Base-by-base conservation (phyloP, 2,797 vertebrate species). In the Lateolabrax maculatus region DNA sequence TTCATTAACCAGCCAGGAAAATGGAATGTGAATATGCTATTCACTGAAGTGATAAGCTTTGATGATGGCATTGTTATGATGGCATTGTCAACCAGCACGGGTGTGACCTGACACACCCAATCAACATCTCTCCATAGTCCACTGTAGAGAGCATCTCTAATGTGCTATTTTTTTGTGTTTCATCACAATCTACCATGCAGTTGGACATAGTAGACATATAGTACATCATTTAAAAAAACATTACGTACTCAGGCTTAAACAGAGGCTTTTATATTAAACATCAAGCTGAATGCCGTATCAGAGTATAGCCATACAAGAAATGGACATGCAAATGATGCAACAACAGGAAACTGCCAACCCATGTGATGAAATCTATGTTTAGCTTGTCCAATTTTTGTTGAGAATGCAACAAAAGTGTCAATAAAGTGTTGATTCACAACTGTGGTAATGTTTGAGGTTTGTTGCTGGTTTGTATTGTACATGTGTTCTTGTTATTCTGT, bases 401-500 rank as follows among this genome's bases (percentile, higher is more conserved):
- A 2, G 0, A 41, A 25, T 16, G 39, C 69, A 37, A 29, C 15
- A 44, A 7, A 63, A n/a, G 10, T 23, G 19, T 64, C 27, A 46
- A 23, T 36, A 0, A 58, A 29, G 13, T 53, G 10, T 56, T n/a
- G 13, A 41, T 56, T 21, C 12, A 23, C 16, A 9, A 6, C 9
- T 46, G 36, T 56, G 8, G 3, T 52, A 25, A 63, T 57, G 18
- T 46, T 25, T n/a, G 18, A 43, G 10, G 58, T 65, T 31, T 48
- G 10, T 41, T 27, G 19, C 46, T 4, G 25, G 15, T 39, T 10
- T 53, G 1, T 48, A 43, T 23, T 15, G 2, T 46, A 46, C 23
- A 70, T 16, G 15, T 12, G 21, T 63, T 57, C 2, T 27, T 74
- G 44, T 77, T 77, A 52, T 57, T 74, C 6, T 58, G 29, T 61